These are phyloP conservation scores for Holacanthella duospinosa DNA, from an alignment of 2,888 invertebrate species.

Conservation along the genomic window DNA sequence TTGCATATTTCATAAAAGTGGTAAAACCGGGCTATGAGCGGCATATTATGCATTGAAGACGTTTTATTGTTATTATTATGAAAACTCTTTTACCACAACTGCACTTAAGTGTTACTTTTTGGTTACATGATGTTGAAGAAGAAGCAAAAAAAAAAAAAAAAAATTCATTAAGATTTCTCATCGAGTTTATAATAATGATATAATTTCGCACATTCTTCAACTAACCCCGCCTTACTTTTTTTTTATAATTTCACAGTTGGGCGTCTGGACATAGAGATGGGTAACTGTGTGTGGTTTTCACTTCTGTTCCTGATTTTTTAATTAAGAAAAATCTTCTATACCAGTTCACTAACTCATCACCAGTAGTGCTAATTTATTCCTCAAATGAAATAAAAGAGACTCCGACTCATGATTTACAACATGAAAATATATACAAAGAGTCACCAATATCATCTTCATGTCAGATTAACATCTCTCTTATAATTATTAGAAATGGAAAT, in stretches of 20 bases:
- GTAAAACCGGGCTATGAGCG: neutral
- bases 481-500: neutral
- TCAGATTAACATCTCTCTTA: neutral
- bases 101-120: no score
- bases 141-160: constrained; percentile 9
- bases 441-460: no score
- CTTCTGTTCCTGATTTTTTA: neutral
- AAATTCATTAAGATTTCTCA: constrained; percentile 23
- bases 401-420: neutral
- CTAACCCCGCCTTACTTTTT: neutral
- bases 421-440: neutral
- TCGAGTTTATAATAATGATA: constrained; percentile 16
- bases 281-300: neutral
- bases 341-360: neutral
- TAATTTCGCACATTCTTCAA: constrained; percentile 22
- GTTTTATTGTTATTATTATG: no score
- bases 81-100: no score
- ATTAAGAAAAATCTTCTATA: neutral
- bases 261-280: neutral
- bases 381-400: neutral
- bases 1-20: neutral
- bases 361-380: constrained; percentile 1
- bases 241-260: neutral
- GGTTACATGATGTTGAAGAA: no score
- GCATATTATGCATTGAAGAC: neutral